These are phyloP conservation scores for Tyto alba DNA, from an alignment of 2,113 vertebrate genomes.

Conservation along the genomic window DNA sequence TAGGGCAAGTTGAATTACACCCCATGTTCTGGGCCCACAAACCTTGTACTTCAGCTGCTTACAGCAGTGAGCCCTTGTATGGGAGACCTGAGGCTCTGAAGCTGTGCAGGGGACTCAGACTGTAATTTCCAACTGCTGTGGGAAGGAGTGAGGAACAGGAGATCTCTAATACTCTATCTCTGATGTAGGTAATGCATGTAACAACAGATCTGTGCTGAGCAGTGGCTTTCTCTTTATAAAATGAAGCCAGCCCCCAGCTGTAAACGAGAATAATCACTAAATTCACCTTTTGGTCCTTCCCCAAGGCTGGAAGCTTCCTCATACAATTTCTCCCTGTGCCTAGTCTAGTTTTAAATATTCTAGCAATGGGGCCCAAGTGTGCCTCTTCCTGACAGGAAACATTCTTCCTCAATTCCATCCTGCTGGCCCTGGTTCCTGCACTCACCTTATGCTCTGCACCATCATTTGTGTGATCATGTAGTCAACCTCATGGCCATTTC, in stretches of 20 bases:
- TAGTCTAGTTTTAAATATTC: background rate
- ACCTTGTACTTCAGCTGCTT: background rate
- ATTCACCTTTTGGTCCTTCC: background rate
- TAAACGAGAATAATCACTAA: background rate
- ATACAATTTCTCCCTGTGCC: background rate
- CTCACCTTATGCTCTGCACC: background rate
- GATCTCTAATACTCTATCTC: background rate
- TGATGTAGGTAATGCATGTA: background rate
- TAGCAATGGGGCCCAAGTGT: background rate
- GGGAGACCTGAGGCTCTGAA: background rate
- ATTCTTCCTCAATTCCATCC: background rate
- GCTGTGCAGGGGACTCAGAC: background rate
- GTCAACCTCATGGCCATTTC: background rate
- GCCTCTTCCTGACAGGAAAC: background rate
- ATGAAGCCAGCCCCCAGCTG: background rate
- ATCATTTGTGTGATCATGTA: background rate
- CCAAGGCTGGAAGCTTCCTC: background rate
- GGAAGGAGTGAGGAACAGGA: background rate
- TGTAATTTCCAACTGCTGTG: background rate
- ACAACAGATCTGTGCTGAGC: background rate
- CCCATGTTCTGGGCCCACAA: background rate
- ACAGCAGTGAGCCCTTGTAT: background rate
- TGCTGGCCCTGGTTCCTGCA: background rate
- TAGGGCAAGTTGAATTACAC: background rate
- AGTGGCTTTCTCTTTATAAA: background rate